Conservation (phyloP, 2,888 invertebrate genomes). For the Creontiades dilutus region DNA sequence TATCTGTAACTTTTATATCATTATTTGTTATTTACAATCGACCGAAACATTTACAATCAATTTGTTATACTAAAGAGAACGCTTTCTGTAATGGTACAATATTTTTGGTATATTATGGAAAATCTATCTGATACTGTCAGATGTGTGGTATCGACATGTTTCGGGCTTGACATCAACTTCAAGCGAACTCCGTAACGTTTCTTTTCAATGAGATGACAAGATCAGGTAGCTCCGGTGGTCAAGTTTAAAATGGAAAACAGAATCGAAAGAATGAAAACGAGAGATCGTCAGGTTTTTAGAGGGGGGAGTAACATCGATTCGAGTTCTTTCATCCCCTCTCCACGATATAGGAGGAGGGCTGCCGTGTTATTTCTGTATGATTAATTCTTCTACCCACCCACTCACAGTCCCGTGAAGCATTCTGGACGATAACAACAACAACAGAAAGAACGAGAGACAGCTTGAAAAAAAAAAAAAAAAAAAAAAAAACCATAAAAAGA, state of each 20-base stretch:
- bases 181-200: no score
- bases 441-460: constrained; percentile 10
- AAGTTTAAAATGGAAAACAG: not conserved
- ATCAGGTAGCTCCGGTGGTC: not conserved
- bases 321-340: not conserved
- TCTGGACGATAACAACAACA: not conserved
- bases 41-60: no score
- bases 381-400: constrained; percentile 5
- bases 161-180: no score
- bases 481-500: constrained; percentile 4
- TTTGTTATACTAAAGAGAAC: no score
- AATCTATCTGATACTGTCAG: no score
- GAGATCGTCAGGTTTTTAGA: not conserved
- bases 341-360: not conserved
- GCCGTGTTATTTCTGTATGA: not conserved
- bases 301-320: not conserved
- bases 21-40: no score
- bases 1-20: no score
- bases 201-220: no score
- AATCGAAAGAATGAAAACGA: not conserved
- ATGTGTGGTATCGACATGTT: no score
- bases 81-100: no score
- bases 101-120: no score
- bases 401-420: not conserved
- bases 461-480: not conserved